These are phyloP conservation scores for Auanema sp. DNA, from an alignment of 2,888 invertebrate genomes.

Conservation along the genomic window DNA sequence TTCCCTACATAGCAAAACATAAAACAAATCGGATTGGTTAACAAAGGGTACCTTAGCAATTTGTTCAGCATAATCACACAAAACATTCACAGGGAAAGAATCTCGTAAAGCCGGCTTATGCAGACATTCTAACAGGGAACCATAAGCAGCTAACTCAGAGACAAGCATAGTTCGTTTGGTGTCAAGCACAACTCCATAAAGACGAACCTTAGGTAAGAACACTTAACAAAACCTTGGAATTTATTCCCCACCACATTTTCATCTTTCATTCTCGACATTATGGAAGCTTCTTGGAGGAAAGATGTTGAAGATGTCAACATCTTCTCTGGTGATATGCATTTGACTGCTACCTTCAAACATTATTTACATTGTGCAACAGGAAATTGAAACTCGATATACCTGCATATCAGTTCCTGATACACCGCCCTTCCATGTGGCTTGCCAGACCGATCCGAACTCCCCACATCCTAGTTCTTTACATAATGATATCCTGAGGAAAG, in stretches of 20 bases:
- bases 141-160: conserved; percentile 90
- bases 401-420: conserved; percentile 70
- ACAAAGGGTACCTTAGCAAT: conserved; percentile 29
- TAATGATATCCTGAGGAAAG: conserved; percentile 67
- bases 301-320: conserved; percentile 95
- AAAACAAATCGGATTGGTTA: not conserved
- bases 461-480: conserved; percentile 93
- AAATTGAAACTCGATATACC: not conserved
- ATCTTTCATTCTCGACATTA: conserved; percentile 96
- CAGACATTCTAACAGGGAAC: conserved; percentile 90
- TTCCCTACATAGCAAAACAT: conserved; percentile 71
- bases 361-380: not conserved
- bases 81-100: conserved; percentile 86
- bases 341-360: conserved; percentile 70
- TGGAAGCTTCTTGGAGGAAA: conserved; percentile 92
- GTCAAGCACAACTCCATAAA: conserved; percentile 94
- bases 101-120: conserved; percentile 86
- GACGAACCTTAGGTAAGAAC: conserved; percentile 66
- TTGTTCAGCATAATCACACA: conserved; percentile 83
- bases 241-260: conserved; percentile 80
- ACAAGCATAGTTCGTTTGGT: conserved; percentile 82
- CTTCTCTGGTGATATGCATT: conserved; percentile 88
- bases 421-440: conserved; percentile 71
- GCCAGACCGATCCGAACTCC: conserved; percentile 96
- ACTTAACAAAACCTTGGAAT: not conserved